Conservation (phyloP, 2,797 vertebrate species). For the Orientallactaga sibirica region DNA sequence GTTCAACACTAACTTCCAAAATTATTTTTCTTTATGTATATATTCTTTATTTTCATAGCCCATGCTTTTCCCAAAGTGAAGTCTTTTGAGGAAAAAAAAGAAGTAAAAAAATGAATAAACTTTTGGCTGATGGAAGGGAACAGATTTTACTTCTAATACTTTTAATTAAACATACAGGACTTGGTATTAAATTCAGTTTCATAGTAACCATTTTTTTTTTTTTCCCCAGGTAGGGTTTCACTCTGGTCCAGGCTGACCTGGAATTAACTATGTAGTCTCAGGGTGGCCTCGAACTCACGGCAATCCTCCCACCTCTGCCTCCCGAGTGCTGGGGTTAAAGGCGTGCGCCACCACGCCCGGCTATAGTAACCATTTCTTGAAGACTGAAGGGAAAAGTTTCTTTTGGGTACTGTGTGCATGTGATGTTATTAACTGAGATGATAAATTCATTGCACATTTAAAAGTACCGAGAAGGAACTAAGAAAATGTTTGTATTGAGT, state of each 20-base stretch:
- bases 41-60: background rate
- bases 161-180: background rate
- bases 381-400: background rate
- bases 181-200: background rate
- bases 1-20: background rate
- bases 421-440: background rate
- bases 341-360: no score
- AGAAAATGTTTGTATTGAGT: background rate
- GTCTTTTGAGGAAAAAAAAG: background rate
- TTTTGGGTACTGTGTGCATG: background rate
- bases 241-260: no score
- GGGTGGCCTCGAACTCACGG: no score
- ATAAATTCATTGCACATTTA: background rate
- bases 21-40: background rate
- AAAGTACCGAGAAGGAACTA: background rate
- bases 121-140: background rate
- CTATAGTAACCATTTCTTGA: background rate
- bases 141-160: background rate
- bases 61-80: background rate
- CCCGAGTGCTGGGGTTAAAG: no score
- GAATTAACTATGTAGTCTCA: no score
- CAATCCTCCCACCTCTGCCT: no score
- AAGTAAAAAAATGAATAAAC: background rate
- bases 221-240: no score
- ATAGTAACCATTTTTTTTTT: background rate